Percentiles rank a stretch among this genome's conserved stretches.
phyloP scores from a whole-genome alignment of 2,113 vertebrate species.

The Ochotona princeps region DNA sequence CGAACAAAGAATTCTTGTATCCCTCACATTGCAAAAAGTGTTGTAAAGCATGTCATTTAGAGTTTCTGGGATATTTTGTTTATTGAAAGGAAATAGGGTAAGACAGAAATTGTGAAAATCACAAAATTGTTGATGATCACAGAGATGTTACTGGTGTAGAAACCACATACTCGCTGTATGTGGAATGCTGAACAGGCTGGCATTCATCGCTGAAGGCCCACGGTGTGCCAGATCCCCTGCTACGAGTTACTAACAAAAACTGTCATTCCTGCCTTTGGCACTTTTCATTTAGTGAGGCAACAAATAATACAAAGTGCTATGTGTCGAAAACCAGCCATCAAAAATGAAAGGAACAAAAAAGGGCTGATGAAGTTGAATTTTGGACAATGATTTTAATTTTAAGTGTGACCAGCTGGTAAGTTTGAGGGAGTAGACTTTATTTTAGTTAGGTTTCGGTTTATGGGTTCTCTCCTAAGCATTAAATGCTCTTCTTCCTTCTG shows the following conservation, averaged over 20 bases:
- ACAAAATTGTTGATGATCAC: neutral
- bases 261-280: neutral
- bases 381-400: neutral
- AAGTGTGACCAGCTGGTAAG: neutral
- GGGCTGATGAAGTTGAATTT: neutral
- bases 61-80: conserved; percentile 27
- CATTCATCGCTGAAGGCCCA: neutral
- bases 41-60: neutral
- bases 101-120: conserved; percentile 1
- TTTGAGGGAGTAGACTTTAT: neutral
- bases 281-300: neutral
- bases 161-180: neutral
- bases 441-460: neutral
- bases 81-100: conserved; percentile 18
- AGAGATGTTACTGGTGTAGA: neutral
- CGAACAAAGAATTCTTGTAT: conserved; percentile 62
- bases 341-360: neutral
- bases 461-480: neutral
- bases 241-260: neutral
- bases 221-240: neutral
- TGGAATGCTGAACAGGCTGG: neutral
- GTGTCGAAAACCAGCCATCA: neutral
- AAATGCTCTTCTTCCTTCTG: neutral
- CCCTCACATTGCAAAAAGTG: conserved; percentile 35
- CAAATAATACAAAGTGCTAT: neutral